Evolutionary conservation across 2,113 vertebrate species (phyloP).

Genomic region (Caranx ignobilis): DNA sequence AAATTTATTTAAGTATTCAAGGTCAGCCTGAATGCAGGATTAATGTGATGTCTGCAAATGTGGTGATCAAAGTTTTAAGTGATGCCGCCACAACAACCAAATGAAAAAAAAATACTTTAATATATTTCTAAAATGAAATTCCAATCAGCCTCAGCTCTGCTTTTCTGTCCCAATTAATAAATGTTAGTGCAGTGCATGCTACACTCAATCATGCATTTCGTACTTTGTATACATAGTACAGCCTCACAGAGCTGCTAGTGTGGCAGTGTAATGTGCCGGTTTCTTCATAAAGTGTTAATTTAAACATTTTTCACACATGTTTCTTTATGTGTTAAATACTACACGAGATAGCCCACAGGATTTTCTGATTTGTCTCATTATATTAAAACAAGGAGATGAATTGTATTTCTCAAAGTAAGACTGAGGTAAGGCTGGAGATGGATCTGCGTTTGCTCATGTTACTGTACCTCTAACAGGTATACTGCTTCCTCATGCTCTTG

Average conservation of each 20-base stretch:
- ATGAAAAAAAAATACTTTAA: neutral
- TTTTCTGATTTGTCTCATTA: neutral
- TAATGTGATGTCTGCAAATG: constrained; percentile 5
- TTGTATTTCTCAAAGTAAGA: neutral
- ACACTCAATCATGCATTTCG: no score
- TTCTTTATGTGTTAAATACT: neutral
- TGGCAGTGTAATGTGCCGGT: no score
- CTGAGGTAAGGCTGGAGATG: neutral
- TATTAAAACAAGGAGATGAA: neutral
- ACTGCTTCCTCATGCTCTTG: constrained; percentile 91
- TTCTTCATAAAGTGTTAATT: no score
- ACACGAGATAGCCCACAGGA: neutral
- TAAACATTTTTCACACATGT: neutral
- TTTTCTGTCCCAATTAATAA: no score
- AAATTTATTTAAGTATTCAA: constrained; percentile 13
- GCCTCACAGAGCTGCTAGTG: no score
- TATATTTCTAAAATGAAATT: neutral
- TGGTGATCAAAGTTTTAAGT: constrained; percentile 9
- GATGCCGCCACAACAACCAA: neutral
- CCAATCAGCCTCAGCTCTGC: no score
- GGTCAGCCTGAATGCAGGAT: neutral
- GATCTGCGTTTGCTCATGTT: neutral
- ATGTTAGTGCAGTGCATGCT: no score
- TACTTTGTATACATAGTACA: no score
- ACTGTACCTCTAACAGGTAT: constrained; percentile 91